Base-by-base conservation (phyloP, 2,888 invertebrate genomes). In the Drosophila recens region DNA sequence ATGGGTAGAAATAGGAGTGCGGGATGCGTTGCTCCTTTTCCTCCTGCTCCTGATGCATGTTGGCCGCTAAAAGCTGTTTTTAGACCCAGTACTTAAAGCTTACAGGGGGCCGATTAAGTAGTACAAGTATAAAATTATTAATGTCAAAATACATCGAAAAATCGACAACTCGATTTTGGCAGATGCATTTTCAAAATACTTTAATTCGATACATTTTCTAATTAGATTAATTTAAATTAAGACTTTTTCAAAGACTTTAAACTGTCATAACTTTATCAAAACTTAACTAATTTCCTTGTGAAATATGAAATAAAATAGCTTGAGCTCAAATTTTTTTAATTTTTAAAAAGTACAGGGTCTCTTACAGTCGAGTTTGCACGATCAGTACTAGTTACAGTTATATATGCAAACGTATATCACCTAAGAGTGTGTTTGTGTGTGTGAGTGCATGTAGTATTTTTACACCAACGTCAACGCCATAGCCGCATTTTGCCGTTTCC, bases 11-110 rank as follows among this genome's bases (percentile, higher is more conserved):
- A 13, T 36, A 5, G 36, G 4, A 13, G 36, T 33, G 13, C 13
- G 13, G 5, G 33, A 15, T 20, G 11, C 10, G 36, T 46, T 40
- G 11, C 38, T 43, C 46, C 52, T 67, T 57, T 20, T 43, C 10
- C 20, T 20, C 5, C 72, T 52, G 1, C 45, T 63, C 57, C 74
- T 64, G 66, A 67, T 59, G 76, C 67, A 72, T 79, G 76, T 66
- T 82, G 82, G 88, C 78, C 88, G 89, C 89, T 89, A 87, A 86
- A 86, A 86, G 89, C 86, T 78, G 89, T 76, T 89, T 85, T 87
- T 89, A 36, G 13, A 36, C 36, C 36, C 36, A 5, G 13, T 2
- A 5, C 13, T 13, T 36, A 36, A 36, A 2, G 5, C 5, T 13
- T 36, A 13, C 13, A 13, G 13, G 13, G 6, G 13, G 6, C 13